Evolutionary conservation across 92 coral and sea anemone species (phyloP).

Genomic region (Zoanthus sociatus): DNA sequence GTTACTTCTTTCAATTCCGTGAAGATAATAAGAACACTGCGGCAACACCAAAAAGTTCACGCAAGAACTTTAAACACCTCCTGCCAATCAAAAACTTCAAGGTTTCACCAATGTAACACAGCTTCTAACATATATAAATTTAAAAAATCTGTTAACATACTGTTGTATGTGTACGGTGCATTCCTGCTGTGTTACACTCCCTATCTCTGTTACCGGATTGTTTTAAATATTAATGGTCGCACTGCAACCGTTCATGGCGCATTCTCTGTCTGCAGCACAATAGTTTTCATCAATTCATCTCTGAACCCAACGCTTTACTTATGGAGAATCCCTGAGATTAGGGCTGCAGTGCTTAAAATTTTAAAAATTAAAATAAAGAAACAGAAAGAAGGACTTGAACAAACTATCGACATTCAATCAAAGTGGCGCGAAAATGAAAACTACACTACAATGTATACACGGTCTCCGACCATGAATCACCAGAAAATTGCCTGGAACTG

Average conservation of each 20-base stretch:
- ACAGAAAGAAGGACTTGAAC: not conserved
- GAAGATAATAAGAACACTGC: constrained; percentile 18
- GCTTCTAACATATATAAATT: constrained; percentile 23
- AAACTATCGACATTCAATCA: not conserved
- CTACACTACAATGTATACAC: not conserved
- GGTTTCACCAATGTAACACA: not conserved
- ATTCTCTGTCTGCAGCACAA: constrained; percentile 38
- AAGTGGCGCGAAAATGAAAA: constrained; percentile 3
- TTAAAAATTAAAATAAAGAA: not conserved
- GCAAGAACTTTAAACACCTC: constrained; percentile 14
- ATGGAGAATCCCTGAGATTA: constrained; percentile 42
- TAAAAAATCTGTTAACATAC: constrained; percentile 35
- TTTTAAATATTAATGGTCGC: constrained; percentile 1
- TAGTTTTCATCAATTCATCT: constrained; percentile 41
- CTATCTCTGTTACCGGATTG: constrained; percentile 34
- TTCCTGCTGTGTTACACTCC: constrained; percentile 31
- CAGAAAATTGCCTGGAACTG: constrained; percentile 19
- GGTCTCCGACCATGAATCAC: not conserved
- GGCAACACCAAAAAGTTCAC: constrained; percentile 23
- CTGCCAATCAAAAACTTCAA: not conserved
- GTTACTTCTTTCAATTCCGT: constrained; percentile 28
- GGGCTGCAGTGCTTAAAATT: constrained; percentile 16
- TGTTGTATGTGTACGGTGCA: constrained; percentile 33
- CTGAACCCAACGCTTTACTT: constrained; percentile 35
- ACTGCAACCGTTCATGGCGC: constrained; percentile 28